A percentile compares a stretch with the other conserved stretches of the same genome.
These are phyloP conservation scores for Junonia oenone DNA, from an alignment of 2,888 invertebrate genomes.

Conservation along the genomic window DNA sequence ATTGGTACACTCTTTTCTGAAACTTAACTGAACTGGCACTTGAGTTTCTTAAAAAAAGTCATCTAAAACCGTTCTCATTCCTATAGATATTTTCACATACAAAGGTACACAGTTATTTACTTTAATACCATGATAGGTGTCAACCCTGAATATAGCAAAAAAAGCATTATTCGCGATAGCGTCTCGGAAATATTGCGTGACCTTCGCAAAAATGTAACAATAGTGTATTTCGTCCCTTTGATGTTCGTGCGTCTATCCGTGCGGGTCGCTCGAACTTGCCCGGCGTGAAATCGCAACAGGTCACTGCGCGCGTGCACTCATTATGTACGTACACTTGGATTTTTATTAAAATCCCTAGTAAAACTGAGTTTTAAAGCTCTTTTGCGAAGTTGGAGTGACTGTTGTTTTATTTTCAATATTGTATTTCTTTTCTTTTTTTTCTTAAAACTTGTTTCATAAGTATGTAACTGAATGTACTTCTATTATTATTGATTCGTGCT, in stretches of 20 bases:
- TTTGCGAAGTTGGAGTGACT: background rate
- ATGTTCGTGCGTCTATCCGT: constrained; percentile 32
- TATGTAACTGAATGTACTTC: too few relatives aligned
- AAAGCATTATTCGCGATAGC: background rate
- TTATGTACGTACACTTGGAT: constrained; percentile 30
- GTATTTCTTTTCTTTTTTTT: background rate
- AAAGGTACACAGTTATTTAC: background rate
- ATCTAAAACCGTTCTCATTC: too few relatives aligned
- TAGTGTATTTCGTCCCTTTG: constrained; percentile 30
- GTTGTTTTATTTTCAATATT: background rate
- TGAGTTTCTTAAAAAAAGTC: background rate
- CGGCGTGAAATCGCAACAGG: constrained; percentile 69
- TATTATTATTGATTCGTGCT: too few relatives aligned
- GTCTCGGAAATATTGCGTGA: constrained; percentile 8
- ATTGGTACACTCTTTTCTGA: too few relatives aligned
- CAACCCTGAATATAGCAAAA: background rate
- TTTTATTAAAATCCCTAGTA: constrained; percentile 19
- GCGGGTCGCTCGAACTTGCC: constrained; percentile 50
- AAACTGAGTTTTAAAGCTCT: background rate
- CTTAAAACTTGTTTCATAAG: too few relatives aligned
- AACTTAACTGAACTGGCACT: background rate
- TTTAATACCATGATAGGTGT: too few relatives aligned
- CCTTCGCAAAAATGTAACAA: constrained; percentile 25
- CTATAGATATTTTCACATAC: background rate
- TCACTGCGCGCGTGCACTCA: constrained; percentile 57